Evolutionary conservation across 2,113 vertebrate genomes (phyloP).

Genomic region (Pterocles orientalis): DNA sequence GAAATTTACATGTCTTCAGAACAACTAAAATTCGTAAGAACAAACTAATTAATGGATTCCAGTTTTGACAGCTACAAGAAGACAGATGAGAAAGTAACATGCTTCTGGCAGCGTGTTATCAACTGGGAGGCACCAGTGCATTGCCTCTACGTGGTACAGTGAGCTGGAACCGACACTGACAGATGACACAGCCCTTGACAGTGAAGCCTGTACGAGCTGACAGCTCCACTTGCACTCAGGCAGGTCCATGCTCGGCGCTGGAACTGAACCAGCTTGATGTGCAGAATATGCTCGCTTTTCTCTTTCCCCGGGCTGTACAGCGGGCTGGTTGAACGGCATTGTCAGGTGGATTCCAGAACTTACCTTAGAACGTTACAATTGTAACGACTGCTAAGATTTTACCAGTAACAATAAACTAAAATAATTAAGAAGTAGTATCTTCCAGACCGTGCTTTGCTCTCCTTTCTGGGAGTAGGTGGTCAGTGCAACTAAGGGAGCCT

Average conservation of each 20-base stretch:
- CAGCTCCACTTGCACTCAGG: conserved; percentile 92
- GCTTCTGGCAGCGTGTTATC: conserved; percentile 88
- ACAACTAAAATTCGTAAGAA: conserved; percentile 82
- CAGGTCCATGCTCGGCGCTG: conserved; percentile 77
- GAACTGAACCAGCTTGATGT: conserved; percentile 81
- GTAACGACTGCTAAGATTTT: neutral
- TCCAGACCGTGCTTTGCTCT: neutral
- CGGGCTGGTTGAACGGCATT: conserved; percentile 55
- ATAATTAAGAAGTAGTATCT: neutral
- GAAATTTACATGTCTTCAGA: conserved; percentile 79
- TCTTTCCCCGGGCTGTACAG: conserved; percentile 45
- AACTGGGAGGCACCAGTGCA: conserved; percentile 87
- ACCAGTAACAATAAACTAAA: neutral
- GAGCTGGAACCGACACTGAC: conserved; percentile 97
- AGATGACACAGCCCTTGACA: conserved; percentile 91
- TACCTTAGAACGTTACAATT: neutral
- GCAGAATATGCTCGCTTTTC: conserved; percentile 76
- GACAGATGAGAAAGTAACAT: conserved; percentile 87
- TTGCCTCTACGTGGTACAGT: conserved; percentile 91
- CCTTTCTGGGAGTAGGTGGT: neutral
- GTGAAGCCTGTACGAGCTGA: conserved; percentile 90
- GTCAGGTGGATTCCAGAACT: conserved; percentile 60
- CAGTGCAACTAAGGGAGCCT: neutral
- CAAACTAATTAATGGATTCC: conserved; percentile 94
- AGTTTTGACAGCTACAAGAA: conserved; percentile 95